Conservation (phyloP, 2,113 vertebrate species). For the Campylomormyrus numenius region DNA sequence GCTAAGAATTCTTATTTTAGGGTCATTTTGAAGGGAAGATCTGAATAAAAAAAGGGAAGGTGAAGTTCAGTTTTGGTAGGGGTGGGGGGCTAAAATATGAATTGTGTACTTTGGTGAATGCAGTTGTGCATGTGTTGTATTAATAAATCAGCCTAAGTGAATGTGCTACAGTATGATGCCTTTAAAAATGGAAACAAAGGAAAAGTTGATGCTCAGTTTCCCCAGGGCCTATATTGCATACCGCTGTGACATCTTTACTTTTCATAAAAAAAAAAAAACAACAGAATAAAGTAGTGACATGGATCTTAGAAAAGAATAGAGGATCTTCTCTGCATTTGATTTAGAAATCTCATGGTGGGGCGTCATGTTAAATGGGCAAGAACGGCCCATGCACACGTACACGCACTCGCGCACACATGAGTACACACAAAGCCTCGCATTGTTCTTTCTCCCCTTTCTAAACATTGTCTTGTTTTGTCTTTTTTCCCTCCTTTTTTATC, state of each 20-base stretch:
- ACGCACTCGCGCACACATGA: background rate
- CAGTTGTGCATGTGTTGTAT: background rate
- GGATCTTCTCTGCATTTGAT: background rate
- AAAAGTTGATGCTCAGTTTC: background rate
- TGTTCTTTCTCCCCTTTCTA: background rate
- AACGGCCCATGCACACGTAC: background rate
- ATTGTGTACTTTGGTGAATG: background rate
- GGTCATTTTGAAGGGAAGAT: background rate
- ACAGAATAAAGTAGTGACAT: background rate
- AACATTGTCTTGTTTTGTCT: slow-evolving; percentile 4
- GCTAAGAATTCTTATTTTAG: background rate
- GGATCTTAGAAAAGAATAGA: background rate
- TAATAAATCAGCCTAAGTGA: background rate
- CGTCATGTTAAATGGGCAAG: background rate
- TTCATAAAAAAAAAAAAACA: background rate
- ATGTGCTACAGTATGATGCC: background rate
- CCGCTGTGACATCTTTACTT: background rate
- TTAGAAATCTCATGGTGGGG: background rate
- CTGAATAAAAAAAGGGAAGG: background rate
- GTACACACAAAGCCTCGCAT: background rate
- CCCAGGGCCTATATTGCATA: background rate
- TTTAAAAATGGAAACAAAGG: background rate
- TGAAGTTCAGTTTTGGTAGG: background rate
- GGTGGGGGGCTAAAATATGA: background rate
- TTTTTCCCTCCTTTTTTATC: background rate